A percentile compares a stretch with the other conserved stretches of the same genome.
phyloP scores from a whole-genome alignment of 2,888 invertebrate species.

The Lasioglossum malachurum region DNA sequence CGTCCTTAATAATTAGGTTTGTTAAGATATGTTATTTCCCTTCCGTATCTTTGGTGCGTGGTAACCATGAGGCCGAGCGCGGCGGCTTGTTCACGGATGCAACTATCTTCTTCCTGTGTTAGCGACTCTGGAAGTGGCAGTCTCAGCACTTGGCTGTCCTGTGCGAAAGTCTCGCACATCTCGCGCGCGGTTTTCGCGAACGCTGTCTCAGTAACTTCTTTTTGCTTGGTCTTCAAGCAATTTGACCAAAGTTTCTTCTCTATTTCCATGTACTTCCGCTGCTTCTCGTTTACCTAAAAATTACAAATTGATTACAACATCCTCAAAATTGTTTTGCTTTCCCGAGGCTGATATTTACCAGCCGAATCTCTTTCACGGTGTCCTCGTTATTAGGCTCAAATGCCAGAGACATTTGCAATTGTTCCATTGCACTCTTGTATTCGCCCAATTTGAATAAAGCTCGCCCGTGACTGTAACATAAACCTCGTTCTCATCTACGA shows the following conservation, averaged over 20 bases:
- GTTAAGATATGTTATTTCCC: conserved; percentile 69
- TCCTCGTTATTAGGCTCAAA: conserved; percentile 86
- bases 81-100: conserved; percentile 85
- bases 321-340: conserved; percentile 60
- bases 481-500: background rate
- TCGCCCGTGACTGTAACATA: conserved; percentile 88
- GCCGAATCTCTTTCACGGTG: conserved; percentile 86
- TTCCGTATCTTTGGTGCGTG: conserved; percentile 72
- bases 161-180: conserved; percentile 85
- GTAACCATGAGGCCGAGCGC: conserved; percentile 85
- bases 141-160: conserved; percentile 84
- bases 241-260: conserved; percentile 83
- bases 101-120: conserved; percentile 85
- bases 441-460: conserved; percentile 88
- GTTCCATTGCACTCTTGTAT: conserved; percentile 87
- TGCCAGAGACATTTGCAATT: conserved; percentile 86
- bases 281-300: conserved; percentile 74
- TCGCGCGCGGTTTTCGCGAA: conserved; percentile 84
- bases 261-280: conserved; percentile 79
- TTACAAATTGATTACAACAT: background rate
- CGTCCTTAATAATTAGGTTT: conserved; percentile 54
- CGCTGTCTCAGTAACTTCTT: conserved; percentile 54
- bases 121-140: conserved; percentile 86
- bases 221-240: conserved; percentile 73
- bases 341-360: conserved; percentile 78